Percentiles rank a stretch among this genome's conserved stretches.
Conservation (phyloP, 2,113 vertebrate genomes). For the Oryzias celebensis region DNA sequence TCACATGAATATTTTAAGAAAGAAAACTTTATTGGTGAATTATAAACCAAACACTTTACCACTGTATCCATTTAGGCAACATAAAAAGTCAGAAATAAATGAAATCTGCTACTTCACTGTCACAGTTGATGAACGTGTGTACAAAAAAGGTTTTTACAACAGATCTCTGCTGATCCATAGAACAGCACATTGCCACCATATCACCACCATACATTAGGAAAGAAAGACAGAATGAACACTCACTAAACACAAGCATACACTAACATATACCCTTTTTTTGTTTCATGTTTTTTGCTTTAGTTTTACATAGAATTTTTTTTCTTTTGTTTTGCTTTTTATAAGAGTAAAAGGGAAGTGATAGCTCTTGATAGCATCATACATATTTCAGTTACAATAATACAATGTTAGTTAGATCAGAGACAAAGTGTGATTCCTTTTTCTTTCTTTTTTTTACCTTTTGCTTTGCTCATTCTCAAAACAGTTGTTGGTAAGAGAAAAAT, state of each 20-base stretch:
- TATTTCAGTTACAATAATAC: conserved; percentile 82
- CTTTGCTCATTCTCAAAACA: conserved; percentile 65
- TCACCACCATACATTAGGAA: conserved; percentile 79
- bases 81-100: conserved; percentile 68
- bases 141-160: conserved; percentile 74
- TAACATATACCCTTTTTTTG: conserved; percentile 74
- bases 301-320: conserved; percentile 70
- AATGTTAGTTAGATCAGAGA: conserved; percentile 81
- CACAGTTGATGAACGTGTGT: conserved; percentile 80
- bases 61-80: conserved; percentile 79
- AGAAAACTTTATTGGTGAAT: conserved; percentile 84
- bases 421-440: conserved; percentile 45
- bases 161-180: conserved; percentile 68
- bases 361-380: conserved; percentile 79
- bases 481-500: conserved; percentile 51
- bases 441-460: conserved; percentile 43
- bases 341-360: conserved; percentile 72
- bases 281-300: conserved; percentile 47
- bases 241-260: conserved; percentile 83
- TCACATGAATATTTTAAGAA: conserved; percentile 72
- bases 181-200: conserved; percentile 75
- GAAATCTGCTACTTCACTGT: conserved; percentile 79
- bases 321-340: conserved; percentile 57
- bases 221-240: conserved; percentile 78
- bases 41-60: conserved; percentile 83